A percentile compares a stretch with the other conserved stretches of the same genome.
These are phyloP conservation scores for Patella caerulea DNA, from an alignment of 2,888 invertebrate genomes.

Conservation along the genomic window DNA sequence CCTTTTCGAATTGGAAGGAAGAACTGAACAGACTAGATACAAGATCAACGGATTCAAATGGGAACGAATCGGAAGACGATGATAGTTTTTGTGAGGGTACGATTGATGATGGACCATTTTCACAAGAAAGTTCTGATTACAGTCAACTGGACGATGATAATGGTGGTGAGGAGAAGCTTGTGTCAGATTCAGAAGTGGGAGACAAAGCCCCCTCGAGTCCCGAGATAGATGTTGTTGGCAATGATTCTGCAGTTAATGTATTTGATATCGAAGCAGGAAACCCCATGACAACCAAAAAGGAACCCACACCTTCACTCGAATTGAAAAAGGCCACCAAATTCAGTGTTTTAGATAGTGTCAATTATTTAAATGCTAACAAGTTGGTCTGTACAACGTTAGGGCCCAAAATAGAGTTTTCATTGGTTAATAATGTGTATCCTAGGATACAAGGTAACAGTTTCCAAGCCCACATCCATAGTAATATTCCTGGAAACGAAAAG, in stretches of 20 bases:
- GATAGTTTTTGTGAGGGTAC: neutral
- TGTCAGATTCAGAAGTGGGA: neutral
- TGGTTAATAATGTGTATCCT: neutral
- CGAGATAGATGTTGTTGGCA: neutral
- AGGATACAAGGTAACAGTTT: neutral
- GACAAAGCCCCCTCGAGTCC: neutral
- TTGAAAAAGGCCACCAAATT: neutral
- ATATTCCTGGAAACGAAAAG: neutral
- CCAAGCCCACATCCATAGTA: neutral
- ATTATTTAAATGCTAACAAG: neutral
- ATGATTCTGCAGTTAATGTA: neutral
- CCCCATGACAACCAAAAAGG: neutral
- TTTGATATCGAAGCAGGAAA: too few species aligned
- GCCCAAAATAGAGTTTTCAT: neutral
- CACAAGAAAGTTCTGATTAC: neutral
- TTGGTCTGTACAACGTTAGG: neutral
- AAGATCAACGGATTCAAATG: slow-evolving; percentile 9
- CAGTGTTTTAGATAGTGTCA: neutral
- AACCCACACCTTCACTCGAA: neutral
- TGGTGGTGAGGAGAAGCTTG: neutral
- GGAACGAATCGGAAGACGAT: neutral
- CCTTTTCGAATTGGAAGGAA: slow-evolving; percentile 27
- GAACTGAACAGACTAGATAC: slow-evolving; percentile 12
- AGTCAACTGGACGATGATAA: neutral
- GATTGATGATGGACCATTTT: neutral